A percentile compares a stretch with the other conserved stretches of the same genome.
Evolutionary conservation across 1,140 invertebrate genomes (phyloP).

Genomic region (Limonius californicus): DNA sequence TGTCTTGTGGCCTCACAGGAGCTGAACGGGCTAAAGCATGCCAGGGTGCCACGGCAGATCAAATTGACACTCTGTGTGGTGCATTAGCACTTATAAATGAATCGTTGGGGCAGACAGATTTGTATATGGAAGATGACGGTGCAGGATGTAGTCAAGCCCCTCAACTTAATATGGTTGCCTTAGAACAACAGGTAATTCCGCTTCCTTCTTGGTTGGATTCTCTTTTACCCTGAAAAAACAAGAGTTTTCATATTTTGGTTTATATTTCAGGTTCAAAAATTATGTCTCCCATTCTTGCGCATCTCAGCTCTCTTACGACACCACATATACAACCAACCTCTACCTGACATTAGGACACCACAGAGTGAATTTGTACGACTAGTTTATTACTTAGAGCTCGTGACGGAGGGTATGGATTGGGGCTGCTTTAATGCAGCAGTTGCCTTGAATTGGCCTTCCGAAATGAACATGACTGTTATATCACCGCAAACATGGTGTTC

Average conservation of each 20-base stretch:
- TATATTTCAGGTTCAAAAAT: slow-evolving; percentile 61
- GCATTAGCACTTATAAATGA: slow-evolving; percentile 51
- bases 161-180: slow-evolving; percentile 46
- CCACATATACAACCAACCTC: slow-evolving; percentile 79
- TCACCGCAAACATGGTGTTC: slow-evolving; percentile 63
- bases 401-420: slow-evolving; percentile 64
- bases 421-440: slow-evolving; percentile 62
- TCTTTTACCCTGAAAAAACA: too few relatives aligned
- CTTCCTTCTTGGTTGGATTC: too few relatives aligned
- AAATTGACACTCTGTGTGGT: slow-evolving; percentile 35
- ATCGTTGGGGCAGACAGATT: slow-evolving; percentile 49
- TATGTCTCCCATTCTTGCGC: slow-evolving; percentile 80
- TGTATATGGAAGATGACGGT: slow-evolving; percentile 52
- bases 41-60: slow-evolving; percentile 25
- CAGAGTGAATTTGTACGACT: slow-evolving; percentile 69
- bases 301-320: slow-evolving; percentile 78
- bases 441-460: slow-evolving; percentile 59
- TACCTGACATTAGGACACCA: slow-evolving; percentile 63
- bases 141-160: slow-evolving; percentile 18
- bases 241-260: slow-evolving; percentile 17
- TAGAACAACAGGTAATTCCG: slow-evolving; percentile 46
- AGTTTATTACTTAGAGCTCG: slow-evolving; percentile 71
- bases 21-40: slow-evolving; percentile 47
- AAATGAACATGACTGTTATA: slow-evolving; percentile 45
- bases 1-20: slow-evolving; percentile 63